Conservation (phyloP, 2,113 vertebrate species). For the Lophura nycthemera region DNA sequence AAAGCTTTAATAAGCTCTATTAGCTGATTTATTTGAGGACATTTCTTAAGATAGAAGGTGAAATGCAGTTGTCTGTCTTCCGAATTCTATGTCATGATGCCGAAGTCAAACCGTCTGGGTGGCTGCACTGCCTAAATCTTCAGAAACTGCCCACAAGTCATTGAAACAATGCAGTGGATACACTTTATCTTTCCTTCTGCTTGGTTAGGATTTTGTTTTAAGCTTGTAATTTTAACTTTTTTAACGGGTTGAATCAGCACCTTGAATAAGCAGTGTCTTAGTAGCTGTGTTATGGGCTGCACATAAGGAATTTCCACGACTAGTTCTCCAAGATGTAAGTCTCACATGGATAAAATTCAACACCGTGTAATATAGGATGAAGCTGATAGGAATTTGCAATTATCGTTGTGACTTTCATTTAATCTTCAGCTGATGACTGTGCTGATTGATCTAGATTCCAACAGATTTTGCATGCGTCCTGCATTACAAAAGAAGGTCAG, state of each 20-base stretch:
- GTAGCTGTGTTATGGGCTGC: constrained; percentile 12
- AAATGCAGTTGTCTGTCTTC: constrained; percentile 13
- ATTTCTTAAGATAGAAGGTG: constrained; percentile 2
- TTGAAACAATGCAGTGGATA: constrained; percentile 51
- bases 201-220: constrained; percentile 16
- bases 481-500: constrained; percentile 56
- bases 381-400: constrained; percentile 69
- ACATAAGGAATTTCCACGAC: not conserved
- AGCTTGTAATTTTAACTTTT: constrained; percentile 38
- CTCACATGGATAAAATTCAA: constrained; percentile 50
- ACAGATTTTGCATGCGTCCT: constrained; percentile 71
- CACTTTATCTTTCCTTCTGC: not conserved
- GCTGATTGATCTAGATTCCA: constrained; percentile 71
- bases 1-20: not conserved
- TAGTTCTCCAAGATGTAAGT: constrained; percentile 38
- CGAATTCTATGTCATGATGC: constrained; percentile 42
- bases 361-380: constrained; percentile 61
- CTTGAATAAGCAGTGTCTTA: constrained; percentile 26
- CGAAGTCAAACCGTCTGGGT: constrained; percentile 4
- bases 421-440: constrained; percentile 72
- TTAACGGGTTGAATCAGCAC: constrained; percentile 14
- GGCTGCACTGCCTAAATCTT: constrained; percentile 58
- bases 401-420: constrained; percentile 78
- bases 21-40: constrained; percentile 44
- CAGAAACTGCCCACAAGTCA: constrained; percentile 8